A percentile compares a stretch with the other conserved stretches of the same genome.
Evolutionary conservation across 2,113 vertebrate genomes (phyloP).

Genomic region (Pogonocichla stellata): DNA sequence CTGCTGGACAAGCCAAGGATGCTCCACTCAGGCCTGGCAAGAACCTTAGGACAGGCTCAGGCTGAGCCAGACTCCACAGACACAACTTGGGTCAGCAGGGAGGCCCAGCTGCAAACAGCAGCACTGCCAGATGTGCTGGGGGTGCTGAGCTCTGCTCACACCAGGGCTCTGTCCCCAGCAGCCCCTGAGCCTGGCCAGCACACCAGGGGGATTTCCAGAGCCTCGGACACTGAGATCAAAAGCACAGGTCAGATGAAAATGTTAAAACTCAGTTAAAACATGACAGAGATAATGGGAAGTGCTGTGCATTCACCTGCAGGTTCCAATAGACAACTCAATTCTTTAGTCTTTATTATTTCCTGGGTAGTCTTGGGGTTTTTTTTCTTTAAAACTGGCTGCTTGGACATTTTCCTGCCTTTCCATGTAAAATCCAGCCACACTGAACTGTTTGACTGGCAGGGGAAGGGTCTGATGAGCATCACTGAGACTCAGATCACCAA

Average conservation of each 20-base stretch:
- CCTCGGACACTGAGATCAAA: neutral
- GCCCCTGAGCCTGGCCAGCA: neutral
- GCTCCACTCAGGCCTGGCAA: neutral
- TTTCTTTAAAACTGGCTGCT: neutral
- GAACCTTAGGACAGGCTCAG: neutral
- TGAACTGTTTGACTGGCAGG: neutral
- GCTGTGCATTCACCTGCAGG: neutral
- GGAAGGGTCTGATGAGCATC: neutral
- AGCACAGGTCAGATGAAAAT: neutral
- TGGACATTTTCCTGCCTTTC: neutral
- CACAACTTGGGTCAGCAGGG: accelerated
- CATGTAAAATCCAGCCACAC: neutral
- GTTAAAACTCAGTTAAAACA: neutral
- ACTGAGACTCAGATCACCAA: neutral
- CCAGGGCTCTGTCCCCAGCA: neutral
- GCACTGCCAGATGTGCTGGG: neutral
- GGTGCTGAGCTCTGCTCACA: neutral
- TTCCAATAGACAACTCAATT: neutral
- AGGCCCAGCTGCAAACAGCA: neutral
- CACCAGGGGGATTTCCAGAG: neutral
- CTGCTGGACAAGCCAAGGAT: neutral
- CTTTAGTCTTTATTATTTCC: neutral
- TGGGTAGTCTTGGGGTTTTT: accelerated
- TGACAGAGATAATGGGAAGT: neutral
- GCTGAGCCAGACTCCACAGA: neutral